phyloP scores from a whole-genome alignment of 2,113 vertebrate species.

The Chionomys nivalis region DNA sequence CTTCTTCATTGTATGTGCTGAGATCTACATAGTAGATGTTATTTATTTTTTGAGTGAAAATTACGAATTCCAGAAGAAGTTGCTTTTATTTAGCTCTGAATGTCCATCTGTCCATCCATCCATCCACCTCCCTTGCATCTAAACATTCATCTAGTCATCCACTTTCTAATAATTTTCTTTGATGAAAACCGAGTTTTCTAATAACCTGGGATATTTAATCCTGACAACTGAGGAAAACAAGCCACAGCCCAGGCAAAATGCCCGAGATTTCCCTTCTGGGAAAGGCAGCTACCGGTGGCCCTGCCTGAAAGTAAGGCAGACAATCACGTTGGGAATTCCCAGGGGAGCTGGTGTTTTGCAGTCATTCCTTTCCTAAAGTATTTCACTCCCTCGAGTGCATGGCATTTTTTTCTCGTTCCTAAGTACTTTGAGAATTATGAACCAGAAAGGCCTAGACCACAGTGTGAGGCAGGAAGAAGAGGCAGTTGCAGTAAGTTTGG shows the following conservation, averaged over 20 bases:
- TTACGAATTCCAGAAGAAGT: neutral
- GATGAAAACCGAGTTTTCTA: neutral
- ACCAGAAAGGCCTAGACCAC: neutral
- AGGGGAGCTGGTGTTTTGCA: neutral
- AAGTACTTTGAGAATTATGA: neutral
- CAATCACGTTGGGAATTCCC: neutral
- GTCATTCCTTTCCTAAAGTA: neutral
- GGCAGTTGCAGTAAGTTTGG: neutral
- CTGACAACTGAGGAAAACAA: neutral
- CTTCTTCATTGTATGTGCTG: neutral
- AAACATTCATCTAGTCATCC: neutral
- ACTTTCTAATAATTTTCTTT: constrained; percentile 4
- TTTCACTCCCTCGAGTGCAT: neutral
- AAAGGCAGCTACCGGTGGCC: neutral
- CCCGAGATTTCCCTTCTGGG: neutral
- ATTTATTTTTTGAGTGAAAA: neutral
- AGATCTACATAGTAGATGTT: neutral
- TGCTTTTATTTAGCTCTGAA: constrained; percentile 10
- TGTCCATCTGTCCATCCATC: neutral
- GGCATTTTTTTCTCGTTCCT: neutral
- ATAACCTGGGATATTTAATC: neutral
- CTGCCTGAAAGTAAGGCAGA: neutral
- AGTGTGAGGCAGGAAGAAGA: neutral
- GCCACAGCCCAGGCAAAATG: neutral
- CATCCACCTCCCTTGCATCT: neutral